Evolutionary conservation across 2,797 vertebrate genomes (phyloP), one percentile per base, ranked within the genome.

Genomic region (Typhlichthys subterraneus): DNA sequence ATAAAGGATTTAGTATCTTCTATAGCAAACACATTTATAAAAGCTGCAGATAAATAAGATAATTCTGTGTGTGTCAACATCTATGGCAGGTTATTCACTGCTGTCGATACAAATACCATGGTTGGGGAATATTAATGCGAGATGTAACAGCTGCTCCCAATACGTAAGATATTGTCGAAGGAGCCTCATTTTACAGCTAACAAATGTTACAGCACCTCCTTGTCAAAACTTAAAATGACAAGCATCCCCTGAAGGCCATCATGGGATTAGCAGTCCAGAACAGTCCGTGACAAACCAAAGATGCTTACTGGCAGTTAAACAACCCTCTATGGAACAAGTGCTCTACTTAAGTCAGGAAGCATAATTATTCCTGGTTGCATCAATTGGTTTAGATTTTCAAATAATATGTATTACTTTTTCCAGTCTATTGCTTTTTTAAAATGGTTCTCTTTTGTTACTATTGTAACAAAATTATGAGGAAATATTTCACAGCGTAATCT

Each of bases 331-430:
- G 73, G 81, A 57, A 53, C 59, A 72, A 72, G 71, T 71, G 75
- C 70, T 77, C 79, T 80, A 82, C 88, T 88, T 83, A 85, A 67
- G 59, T 55, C 33, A 17, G 47, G 12, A 48, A 48, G 47, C 47
- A 12, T 48, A 12, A 48, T n/a, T 48, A 12, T n/a, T 48, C 10
- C 47, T 5, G 12, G 10, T n/a, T 48, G 47, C 2, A 48, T n/a
- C 12, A 11, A 7, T 57, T 60, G 53, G 47, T 76, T 60, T 58
- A 14, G 33, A 9, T 45, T 62, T 10, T 48, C 1, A 48, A 66
- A n/a, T 13, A 53, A 45, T 54, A 60, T 5, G 67, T 77, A 65
- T 47, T 58, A 15, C 14, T 45, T 12, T 70, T 53, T 78, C 8
- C 0, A 59, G 38, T 12, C 12, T 17, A 29, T 3, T 61, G 17